Base-by-base conservation (phyloP, 2,797 vertebrate species). In the Strix occidentalis region DNA sequence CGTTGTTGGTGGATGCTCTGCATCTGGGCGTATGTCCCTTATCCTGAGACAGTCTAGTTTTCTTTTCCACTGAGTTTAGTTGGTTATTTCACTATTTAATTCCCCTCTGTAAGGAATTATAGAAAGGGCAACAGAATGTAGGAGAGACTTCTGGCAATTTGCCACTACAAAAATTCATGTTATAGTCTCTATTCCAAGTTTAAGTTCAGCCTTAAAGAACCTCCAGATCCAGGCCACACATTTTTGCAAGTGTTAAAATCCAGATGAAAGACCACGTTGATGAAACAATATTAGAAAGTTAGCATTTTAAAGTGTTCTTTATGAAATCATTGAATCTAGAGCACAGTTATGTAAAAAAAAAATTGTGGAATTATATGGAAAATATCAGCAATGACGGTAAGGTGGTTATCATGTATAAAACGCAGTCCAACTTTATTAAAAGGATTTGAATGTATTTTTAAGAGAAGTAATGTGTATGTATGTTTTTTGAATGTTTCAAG, bases 231-330 rank as follows among this genome's bases (percentile, higher is more conserved):
- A 54, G 53, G 64, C 20, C 25, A 69, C 26, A 48, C 2, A 2
- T 93, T 91, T 95, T 82, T 79, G 17, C 24, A 78, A 69, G 18
- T 68, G 20, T 65, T 71, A 75, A 89, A 82, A 94, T 80, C 31
- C 25, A 45, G 11, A 54, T 56, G 50, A 91, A 16, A 68, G 16
- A 53, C 20, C 0, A 5, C 2, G 10, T 64, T 71, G 41, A 63
- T 21, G 3, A 13, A 74, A 2, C 45, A 39, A 0, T 43, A 9
- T 70, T 77, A 76, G n/a, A 41, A 89, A 91, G 26, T 25, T 53
- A 51, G 15, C 7, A 13, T 72, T 85, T 92, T 15, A 21, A 85
- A 66, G 48, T 70, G 10, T 33, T 64, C 5, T 81, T 16, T 64
- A 35, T 54, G 35, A 66, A 87, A 87, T 17, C 21, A 37, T 56